Conservation (phyloP, 2,113 vertebrate species). For the Brachionichthys hirsutus region DNA sequence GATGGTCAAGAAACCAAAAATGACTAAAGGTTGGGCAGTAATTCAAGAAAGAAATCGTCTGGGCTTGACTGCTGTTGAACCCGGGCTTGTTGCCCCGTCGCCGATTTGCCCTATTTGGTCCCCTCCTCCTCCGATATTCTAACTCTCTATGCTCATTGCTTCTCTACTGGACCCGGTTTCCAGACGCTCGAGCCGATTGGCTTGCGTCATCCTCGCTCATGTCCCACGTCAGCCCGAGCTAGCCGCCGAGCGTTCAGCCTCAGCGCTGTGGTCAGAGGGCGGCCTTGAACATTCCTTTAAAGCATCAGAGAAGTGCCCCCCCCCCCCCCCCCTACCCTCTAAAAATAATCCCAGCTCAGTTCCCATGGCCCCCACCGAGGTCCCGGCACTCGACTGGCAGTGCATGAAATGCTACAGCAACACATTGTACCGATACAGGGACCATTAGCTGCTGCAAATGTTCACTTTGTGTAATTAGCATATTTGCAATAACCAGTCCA, state of each 20-base stretch:
- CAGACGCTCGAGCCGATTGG: constrained; percentile 43
- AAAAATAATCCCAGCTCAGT: constrained; percentile 71
- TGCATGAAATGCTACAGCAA: constrained; percentile 13
- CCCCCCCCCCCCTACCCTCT: constrained; percentile 41
- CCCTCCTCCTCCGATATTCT: constrained; percentile 45
- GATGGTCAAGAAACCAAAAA: too few species aligned
- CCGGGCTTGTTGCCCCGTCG: constrained; percentile 4
- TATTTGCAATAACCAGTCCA: constrained; percentile 23
- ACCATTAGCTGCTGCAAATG: background rate
- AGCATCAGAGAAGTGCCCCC: constrained; percentile 60
- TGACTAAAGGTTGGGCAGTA: too few species aligned
- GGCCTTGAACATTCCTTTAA: constrained; percentile 75
- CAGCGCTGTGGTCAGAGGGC: constrained; percentile 50
- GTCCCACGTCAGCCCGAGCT: constrained; percentile 52
- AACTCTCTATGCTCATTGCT: constrained; percentile 47
- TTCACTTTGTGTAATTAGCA: constrained; percentile 23
- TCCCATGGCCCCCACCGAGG: constrained; percentile 73
- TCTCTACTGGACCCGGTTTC: constrained; percentile 41
- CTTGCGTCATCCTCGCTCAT: constrained; percentile 51
- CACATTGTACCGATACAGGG: constrained; percentile 3
- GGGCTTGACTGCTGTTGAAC: background rate
- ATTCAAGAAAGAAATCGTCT: too few species aligned
- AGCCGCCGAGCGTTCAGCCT: constrained; percentile 40
- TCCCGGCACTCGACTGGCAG: constrained; percentile 39
- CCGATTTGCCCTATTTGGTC: constrained; percentile 49